A percentile compares a stretch with the other conserved stretches of the same genome.
Conservation (phyloP, 2,113 vertebrate species). For the Myotis brandtii region DNA sequence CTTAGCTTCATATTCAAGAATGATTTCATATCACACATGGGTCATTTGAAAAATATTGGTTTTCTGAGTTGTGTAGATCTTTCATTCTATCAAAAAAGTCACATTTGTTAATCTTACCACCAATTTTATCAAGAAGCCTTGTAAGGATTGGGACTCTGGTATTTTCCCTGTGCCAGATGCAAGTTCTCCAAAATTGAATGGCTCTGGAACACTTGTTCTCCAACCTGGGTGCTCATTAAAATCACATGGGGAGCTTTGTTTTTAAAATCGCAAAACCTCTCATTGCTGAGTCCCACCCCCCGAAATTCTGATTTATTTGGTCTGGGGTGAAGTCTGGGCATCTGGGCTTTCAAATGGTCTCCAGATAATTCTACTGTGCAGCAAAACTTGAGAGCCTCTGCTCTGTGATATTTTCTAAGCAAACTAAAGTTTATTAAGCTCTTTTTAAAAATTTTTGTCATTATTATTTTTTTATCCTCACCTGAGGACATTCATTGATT, state of each 20-base stretch:
- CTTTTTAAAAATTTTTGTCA: neutral
- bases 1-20: neutral
- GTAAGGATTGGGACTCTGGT: neutral
- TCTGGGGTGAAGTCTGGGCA: neutral
- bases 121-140: neutral
- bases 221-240: neutral
- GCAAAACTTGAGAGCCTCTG: neutral
- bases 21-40: neutral
- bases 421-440: slow-evolving; percentile 3
- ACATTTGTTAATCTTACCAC: neutral
- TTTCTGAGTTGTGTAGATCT: neutral
- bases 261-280: neutral
- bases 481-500: no score
- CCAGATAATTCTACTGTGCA: neutral
- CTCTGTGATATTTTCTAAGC: neutral
- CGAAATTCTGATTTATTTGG: neutral
- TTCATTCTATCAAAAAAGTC: neutral
- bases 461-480: neutral
- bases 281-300: neutral
- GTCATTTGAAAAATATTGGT: neutral
- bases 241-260: neutral
- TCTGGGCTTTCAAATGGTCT: neutral
- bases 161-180: neutral
- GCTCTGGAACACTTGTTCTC: neutral
- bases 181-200: slow-evolving; percentile 7